Conservation (phyloP, 1,140 invertebrate species). For the Saccostrea cuccullata region DNA sequence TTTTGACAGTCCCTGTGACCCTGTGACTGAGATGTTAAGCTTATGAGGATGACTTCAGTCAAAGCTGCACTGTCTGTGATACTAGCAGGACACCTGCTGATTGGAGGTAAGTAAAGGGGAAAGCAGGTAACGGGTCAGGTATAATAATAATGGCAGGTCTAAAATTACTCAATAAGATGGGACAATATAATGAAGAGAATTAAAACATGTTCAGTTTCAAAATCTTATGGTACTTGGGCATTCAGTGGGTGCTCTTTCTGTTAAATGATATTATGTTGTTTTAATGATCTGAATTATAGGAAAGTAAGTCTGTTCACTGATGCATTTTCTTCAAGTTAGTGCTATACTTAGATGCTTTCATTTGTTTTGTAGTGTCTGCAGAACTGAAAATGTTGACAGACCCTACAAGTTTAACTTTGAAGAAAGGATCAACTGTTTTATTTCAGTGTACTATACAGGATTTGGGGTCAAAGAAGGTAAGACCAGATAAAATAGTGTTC, state of each 20-base stretch:
- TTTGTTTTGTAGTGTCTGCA: not conserved
- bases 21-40: slow-evolving; percentile 8
- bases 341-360: not conserved
- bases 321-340: not conserved
- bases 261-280: no score
- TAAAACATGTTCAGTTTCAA: no score
- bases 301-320: not conserved
- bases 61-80: slow-evolving; percentile 24
- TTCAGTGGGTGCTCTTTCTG: no score
- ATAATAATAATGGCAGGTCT: no score
- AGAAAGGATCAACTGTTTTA: not conserved
- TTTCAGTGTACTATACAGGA: not conserved
- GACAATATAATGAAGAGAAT: no score
- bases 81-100: not conserved
- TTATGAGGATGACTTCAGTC: slow-evolving; percentile 2
- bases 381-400: not conserved
- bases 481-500: not conserved
- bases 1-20: not conserved
- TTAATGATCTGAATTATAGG: no score
- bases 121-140: no score
- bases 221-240: no score
- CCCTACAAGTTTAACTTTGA: not conserved
- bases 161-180: no score
- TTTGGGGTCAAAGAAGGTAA: not conserved
- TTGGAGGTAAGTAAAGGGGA: not conserved